Base-by-base conservation (phyloP, 2,113 vertebrate genomes). In the Labrus mixtus region DNA sequence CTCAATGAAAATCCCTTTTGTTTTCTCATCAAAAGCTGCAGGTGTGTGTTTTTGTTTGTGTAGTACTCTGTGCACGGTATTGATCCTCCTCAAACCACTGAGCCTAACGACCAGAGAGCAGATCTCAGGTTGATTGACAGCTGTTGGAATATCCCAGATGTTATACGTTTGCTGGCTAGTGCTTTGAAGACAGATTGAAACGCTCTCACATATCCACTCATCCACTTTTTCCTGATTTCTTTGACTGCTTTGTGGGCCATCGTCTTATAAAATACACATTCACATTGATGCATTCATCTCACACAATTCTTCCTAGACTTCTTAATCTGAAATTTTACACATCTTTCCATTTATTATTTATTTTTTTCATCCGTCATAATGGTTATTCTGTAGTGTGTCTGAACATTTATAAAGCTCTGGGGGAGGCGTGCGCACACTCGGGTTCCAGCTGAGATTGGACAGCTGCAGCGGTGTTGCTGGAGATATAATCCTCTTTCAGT, bases 401-500 rank as follows among this genome's bases (percentile, higher is more conserved):
- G 12, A 48, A 3, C 54, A 22, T 46, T 75, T 59, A 53, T 62
- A 62, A 46, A 74, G 56, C 54, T n/a, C 19, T 65, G 59, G 64
- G 79, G 71, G 68, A 74, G 56, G 76, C 60, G 60, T 2, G 8
- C 45, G 56, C 55, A 19, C 54, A 15, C 62, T 50, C 25, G 25
- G 37, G 43, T 54, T 77, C 64, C 78, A 89, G 64, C 76, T 46
- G 75, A 70, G 76, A 78, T 61, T 64, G 68, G 64, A 72, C 78
- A 60, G 86, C 53, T 85, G 77, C 75, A 60, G 46, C 57, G 15
- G n/a, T 57, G 71, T 55, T 68, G 68, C 59, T 62, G 23, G 58
- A 62, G 64, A 87, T 76, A 48, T 76, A 87, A 88, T 85, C 87
- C 79, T 71, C 65, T 60, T 20, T 11, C 58, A 2, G 12, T 53